These are phyloP conservation scores for Serilophus lunatus DNA, from an alignment of 2,113 vertebrate species.

Conservation along the genomic window DNA sequence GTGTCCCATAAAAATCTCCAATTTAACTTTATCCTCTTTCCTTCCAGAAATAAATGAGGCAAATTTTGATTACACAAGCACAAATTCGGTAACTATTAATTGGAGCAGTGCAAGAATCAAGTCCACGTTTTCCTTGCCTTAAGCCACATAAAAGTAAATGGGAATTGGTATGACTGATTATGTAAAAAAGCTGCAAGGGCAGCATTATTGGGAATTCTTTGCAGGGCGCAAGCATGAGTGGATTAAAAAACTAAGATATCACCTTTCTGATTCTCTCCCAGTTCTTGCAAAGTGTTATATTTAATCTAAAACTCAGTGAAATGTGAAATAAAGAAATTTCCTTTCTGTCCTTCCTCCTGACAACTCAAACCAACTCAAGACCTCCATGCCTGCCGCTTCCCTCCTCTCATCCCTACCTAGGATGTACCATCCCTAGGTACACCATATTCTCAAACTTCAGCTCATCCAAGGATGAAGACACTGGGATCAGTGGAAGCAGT, in stretches of 20 bases:
- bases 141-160: background rate
- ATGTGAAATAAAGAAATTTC: background rate
- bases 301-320: background rate
- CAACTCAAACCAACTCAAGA: slow-evolving; percentile 60
- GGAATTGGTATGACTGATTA: background rate
- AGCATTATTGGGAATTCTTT: background rate
- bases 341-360: background rate
- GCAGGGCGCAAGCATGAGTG: background rate
- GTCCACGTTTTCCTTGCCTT: background rate
- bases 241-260: background rate
- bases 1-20: background rate
- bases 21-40: background rate
- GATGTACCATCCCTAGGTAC: slow-evolving; percentile 73
- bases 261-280: background rate
- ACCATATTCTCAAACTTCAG: slow-evolving; percentile 73
- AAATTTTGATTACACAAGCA: background rate
- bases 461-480: slow-evolving; percentile 60
- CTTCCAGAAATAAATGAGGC: background rate
- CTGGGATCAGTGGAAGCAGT: slow-evolving; percentile 23
- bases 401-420: slow-evolving; percentile 76
- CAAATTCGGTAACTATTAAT: background rate
- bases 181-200: background rate
- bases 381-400: slow-evolving; percentile 50
- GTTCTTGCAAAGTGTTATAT: background rate
- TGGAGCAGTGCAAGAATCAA: background rate